Base-by-base conservation (phyloP, 2,113 vertebrate genomes). In the Ciconia stormi region DNA sequence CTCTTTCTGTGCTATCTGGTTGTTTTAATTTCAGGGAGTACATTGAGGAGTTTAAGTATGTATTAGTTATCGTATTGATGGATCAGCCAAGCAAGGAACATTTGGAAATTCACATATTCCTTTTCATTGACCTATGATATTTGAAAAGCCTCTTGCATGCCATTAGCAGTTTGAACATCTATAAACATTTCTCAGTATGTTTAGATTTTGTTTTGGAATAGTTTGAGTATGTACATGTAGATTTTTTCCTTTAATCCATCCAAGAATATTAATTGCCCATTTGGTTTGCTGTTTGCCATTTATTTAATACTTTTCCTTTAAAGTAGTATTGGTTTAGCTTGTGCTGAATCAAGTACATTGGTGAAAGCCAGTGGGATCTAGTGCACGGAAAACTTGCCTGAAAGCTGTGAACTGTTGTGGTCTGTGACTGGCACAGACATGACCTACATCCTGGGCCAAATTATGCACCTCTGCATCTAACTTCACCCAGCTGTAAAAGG, bases 21-120 rank as follows among this genome's bases (percentile, higher is more conserved):
- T 92, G 94, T 87, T 97, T 95, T 96, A 97, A 97, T 97, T 97
- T 87, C 93, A 96, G 82, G 56, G 93, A 96, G 83, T 63, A 88
- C 81, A 40, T 74, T 9, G 87, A 94, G 89, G 92, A 94, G 84
- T 97, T 95, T 91, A 91, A 95, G 92, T 73, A 4, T 89, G 90
- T 95, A 55, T 97, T 94, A 92, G 93, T 96, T 97, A 94, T 90
- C 92, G 81, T 82, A 94, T 73, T 91, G 90, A 96, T 94, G 96
- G 92, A 86, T 88, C 94, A 95, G 93, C 96, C 93, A 95, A 91
- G 94, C 89, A 74, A 62, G 56, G 78, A 94, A 34, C 58, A 9
- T 62, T 96, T 96, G 94, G 89, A 96, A 96, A 86, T 81, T 87
- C 95, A 79, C 89, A 61, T 58, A 72, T 90, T 96, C 93, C 87